Evolutionary conservation across 2,113 vertebrate species (phyloP).

Genomic region (Aldabrachelys gigantea): DNA sequence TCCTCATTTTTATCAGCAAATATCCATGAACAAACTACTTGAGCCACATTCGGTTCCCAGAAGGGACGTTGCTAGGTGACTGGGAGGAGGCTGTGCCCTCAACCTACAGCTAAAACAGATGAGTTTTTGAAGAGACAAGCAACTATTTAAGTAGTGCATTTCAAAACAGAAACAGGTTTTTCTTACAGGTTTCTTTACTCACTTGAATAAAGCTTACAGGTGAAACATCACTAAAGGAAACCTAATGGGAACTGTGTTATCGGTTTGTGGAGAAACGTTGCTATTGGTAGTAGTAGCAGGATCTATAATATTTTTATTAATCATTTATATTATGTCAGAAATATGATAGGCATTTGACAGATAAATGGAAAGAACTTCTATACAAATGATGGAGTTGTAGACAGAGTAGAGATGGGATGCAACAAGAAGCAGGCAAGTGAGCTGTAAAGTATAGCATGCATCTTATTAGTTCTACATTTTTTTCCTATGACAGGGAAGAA

Average conservation of each 20-base stretch:
- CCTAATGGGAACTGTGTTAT: neutral
- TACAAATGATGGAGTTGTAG: neutral
- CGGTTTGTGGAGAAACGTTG: neutral
- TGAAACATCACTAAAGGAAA: neutral
- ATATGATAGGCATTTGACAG: neutral
- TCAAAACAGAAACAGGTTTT: neutral
- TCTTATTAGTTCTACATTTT: neutral
- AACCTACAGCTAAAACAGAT: neutral
- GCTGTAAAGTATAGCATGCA: neutral
- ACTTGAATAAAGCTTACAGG: neutral
- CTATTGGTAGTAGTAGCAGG: neutral
- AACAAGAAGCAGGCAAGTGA: neutral
- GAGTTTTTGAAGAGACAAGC: neutral
- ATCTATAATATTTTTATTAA: neutral
- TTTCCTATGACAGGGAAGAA: neutral
- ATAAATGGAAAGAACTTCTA: neutral
- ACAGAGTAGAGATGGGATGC: neutral
- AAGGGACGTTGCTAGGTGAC: neutral
- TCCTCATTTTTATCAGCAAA: neutral
- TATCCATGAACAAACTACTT: neutral
- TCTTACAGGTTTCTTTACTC: neutral
- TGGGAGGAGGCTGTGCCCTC: neutral
- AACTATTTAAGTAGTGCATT: neutral
- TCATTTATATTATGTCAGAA: neutral
- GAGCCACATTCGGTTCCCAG: neutral